Evolutionary conservation across 2,888 invertebrate genomes (phyloP).

Genomic region (Nebria brevicollis): DNA sequence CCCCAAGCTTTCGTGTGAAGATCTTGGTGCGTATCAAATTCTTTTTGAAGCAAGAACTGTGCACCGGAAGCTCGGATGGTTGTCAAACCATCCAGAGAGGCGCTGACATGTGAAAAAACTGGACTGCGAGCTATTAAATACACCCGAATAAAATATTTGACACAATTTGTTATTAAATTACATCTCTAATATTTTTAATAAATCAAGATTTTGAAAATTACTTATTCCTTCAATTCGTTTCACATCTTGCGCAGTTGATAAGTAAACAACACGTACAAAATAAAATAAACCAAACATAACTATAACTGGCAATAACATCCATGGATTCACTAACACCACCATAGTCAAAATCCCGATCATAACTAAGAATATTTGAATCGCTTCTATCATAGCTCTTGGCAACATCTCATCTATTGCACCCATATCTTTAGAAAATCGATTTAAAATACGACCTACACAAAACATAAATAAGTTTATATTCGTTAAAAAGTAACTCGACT

Average conservation of each 20-base stretch:
- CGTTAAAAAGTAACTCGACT: not conserved
- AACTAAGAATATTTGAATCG: constrained; percentile 74
- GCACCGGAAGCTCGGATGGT: constrained; percentile 85
- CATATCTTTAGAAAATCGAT: constrained; percentile 87
- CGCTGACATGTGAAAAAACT: constrained; percentile 90
- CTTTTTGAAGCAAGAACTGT: constrained; percentile 76
- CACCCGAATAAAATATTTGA: not conserved
- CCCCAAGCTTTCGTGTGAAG: constrained; percentile 73
- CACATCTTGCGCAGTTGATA: constrained; percentile 77
- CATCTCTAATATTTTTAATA: not conserved
- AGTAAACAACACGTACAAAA: constrained; percentile 72
- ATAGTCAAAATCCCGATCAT: constrained; percentile 77
- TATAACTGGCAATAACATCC: constrained; percentile 72
- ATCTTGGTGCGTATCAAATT: constrained; percentile 80
- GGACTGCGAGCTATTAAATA: constrained; percentile 78
- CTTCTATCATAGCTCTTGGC: constrained; percentile 73
- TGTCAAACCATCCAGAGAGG: constrained; percentile 84
- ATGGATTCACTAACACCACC: constrained; percentile 76
- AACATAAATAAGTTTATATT: constrained; percentile 10
- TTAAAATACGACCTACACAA: constrained; percentile 76
- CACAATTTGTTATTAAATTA: not conserved
- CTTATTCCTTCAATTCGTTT: constrained; percentile 71
- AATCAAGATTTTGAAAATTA: constrained; percentile 50
- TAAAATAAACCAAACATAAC: constrained; percentile 73
- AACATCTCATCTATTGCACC: constrained; percentile 80